phyloP scores from a whole-genome alignment of 2,797 vertebrate species.

The Diplodus puntazzo region DNA sequence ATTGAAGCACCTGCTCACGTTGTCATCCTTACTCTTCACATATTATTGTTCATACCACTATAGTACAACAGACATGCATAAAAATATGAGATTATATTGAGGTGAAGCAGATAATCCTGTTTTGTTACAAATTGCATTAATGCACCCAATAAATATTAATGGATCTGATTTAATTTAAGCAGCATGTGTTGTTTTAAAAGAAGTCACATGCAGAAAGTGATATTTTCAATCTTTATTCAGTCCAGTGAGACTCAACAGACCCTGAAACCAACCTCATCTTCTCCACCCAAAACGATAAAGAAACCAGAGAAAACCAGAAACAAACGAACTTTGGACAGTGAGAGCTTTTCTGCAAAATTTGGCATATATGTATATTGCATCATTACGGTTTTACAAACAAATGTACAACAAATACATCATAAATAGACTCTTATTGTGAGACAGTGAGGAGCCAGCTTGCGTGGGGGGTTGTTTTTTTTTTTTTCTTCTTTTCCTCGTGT shows the following conservation, averaged over 20 bases:
- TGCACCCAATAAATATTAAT: not conserved
- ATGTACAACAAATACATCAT: constrained; percentile 90
- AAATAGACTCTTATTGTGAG: constrained; percentile 86
- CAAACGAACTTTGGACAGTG: constrained; percentile 62
- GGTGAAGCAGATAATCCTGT: not conserved
- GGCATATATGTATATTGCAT: constrained; percentile 88
- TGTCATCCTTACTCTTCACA: not conserved
- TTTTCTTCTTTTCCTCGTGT: constrained; percentile 50
- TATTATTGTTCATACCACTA: not conserved
- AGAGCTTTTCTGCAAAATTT: constrained; percentile 86
- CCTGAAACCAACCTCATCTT: constrained; percentile 48
- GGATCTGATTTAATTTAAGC: not conserved
- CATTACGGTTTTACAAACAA: constrained; percentile 90
- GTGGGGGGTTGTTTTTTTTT: constrained; percentile 19
- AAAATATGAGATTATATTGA: not conserved
- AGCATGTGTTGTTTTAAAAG: constrained; percentile 7
- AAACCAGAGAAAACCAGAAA: constrained; percentile 68
- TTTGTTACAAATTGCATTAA: not conserved
- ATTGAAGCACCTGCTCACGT: not conserved
- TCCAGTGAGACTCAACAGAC: constrained; percentile 61
- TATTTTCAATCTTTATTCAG: constrained; percentile 77
- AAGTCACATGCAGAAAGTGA: constrained; percentile 40
- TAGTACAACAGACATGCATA: not conserved
- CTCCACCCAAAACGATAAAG: constrained; percentile 62
- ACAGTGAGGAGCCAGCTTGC: constrained; percentile 78